These are phyloP conservation scores for Digitonthophagus gazella DNA, from an alignment of 2,888 invertebrate genomes.

Conservation along the genomic window DNA sequence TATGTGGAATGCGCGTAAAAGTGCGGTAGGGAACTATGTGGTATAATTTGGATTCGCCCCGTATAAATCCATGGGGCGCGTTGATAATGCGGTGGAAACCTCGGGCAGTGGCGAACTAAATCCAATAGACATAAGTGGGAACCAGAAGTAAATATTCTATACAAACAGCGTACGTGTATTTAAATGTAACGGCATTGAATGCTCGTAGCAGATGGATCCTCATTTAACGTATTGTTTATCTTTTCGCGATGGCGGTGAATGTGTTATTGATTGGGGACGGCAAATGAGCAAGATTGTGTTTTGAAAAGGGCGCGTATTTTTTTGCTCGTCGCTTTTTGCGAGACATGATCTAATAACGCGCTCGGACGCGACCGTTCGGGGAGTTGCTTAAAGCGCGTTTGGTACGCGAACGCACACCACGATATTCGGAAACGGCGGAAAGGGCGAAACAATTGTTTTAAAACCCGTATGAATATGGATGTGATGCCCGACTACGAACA, in stretches of 20 bases:
- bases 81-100: background rate
- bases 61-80: background rate
- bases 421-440: slow-evolving; percentile 35
- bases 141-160: background rate
- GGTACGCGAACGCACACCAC: slow-evolving; percentile 20
- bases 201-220: background rate
- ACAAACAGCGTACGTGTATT: background rate
- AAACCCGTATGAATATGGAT: slow-evolving; percentile 52
- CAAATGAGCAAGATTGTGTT: slow-evolving; percentile 8
- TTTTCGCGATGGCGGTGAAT: background rate
- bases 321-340: slow-evolving; percentile 2
- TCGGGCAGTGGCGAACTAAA: background rate
- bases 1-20: background rate
- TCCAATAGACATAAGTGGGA: background rate
- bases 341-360: slow-evolving; percentile 7
- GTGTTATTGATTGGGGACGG: background rate
- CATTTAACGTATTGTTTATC: background rate
- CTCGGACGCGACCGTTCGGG: slow-evolving; percentile 4
- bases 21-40: background rate
- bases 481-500: slow-evolving; percentile 45
- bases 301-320: background rate
- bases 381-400: slow-evolving; percentile 19
- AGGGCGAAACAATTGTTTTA: slow-evolving; percentile 50
- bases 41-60: background rate
- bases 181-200: background rate